Base-by-base conservation (phyloP, 1,140 invertebrate genomes). In the Anastrepha obliqua region DNA sequence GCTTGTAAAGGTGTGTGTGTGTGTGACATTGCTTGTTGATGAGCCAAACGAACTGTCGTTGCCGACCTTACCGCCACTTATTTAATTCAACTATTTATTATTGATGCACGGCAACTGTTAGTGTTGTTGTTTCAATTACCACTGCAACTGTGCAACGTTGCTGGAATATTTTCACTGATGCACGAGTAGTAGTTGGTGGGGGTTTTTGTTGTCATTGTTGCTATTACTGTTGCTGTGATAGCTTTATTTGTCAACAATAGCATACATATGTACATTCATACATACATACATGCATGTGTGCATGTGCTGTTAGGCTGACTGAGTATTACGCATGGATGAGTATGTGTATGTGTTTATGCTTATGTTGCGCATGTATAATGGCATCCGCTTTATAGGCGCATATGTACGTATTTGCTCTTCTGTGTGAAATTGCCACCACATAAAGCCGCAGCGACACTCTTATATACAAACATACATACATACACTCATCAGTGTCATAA, bases 11-110 rank as follows among this genome's bases (percentile, higher is more conserved):
- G 74, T 62, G 60, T 51, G 47, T 13, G 44, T 11, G n/a, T 67
- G 13, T 55, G 74, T 20, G 47, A 20, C 47, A 55, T 81, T 51
- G 74, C 15, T 51, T 55, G 44, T 47, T 47, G 74, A 55, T 55
- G 74, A 29, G 47, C 7, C 74, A 55, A 8, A 20, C 74, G 74
- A 62, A 81, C 17, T 55, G n/a, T 47, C 47, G 42, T 51, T 6
- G 17, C 4, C 47, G 74, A 81, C 74, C 74, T 81, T 55, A 81
- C 47, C 5, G 47, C 74, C 74, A 55, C 74, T 81, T 55, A 78
- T 51, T 78, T 81, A 81, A 81, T 81, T 81, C 70, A 74, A 74
- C 70, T 74, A 67, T 81, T 81, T 81, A 55, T 81, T 55, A 74
- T 81, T 81, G 74, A 81, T 81, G 74, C 74, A 47, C 74, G 47